These are phyloP conservation scores for Lepidochrysops patricia DNA, from an alignment of 2,888 invertebrate genomes.

Conservation along the genomic window DNA sequence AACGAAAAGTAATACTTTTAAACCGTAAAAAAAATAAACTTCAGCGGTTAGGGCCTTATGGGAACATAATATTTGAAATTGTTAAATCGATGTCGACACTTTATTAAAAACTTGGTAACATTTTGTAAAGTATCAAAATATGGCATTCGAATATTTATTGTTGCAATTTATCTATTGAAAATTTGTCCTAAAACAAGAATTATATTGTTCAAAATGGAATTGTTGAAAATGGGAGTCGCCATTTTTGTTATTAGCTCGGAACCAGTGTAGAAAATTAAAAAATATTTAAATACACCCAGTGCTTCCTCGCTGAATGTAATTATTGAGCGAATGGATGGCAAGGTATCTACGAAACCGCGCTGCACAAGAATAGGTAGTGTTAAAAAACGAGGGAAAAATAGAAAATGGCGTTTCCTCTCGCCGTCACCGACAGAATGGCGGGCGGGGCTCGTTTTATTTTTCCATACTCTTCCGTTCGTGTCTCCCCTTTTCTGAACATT, in stretches of 20 bases:
- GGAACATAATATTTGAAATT: too few species aligned
- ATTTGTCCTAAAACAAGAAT: not conserved
- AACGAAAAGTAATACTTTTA: too few species aligned
- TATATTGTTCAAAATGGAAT: not conserved
- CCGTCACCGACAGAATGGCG: constrained; percentile 65
- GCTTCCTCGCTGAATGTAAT: constrained; percentile 12
- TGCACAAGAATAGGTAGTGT: constrained; percentile 24
- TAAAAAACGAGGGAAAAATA: constrained; percentile 48
- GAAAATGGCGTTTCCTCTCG: constrained; percentile 60
- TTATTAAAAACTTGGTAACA: too few species aligned
- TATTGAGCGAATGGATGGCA: constrained; percentile 13
- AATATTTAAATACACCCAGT: constrained; percentile 1
- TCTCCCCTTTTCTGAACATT: constrained; percentile 47
- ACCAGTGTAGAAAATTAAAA: constrained; percentile 3
- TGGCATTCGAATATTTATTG: not conserved
- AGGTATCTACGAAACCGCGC: constrained; percentile 17
- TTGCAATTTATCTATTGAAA: not conserved
- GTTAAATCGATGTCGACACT: too few species aligned
- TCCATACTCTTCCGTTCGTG: constrained; percentile 48
- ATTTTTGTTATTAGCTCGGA: not conserved
- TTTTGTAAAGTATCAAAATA: not conserved
- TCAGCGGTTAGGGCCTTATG: not conserved
- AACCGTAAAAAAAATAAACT: not conserved
- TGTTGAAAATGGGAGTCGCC: not conserved
- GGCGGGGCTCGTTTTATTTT: constrained; percentile 54